Evolutionary conservation across 2,113 vertebrate genomes (phyloP).

Genomic region (Nyctibius bracteatus): DNA sequence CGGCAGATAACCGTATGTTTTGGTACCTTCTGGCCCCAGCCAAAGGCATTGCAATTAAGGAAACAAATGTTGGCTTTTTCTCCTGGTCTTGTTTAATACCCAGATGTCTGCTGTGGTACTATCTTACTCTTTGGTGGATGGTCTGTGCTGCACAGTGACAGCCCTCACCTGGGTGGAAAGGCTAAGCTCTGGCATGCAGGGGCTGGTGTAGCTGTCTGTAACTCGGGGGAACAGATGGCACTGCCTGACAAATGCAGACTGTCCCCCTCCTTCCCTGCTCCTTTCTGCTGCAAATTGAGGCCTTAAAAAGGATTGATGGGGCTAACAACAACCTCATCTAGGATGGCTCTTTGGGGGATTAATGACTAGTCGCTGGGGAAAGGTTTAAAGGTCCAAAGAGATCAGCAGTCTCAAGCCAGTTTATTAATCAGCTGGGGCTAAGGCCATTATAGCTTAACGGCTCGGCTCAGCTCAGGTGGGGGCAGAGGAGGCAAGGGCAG

Average conservation of each 20-base stretch:
- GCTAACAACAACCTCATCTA: constrained; percentile 28
- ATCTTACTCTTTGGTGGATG: background rate
- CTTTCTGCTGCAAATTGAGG: constrained; percentile 5
- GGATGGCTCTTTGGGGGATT: constrained; percentile 10
- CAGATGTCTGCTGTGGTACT: background rate
- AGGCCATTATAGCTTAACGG: background rate
- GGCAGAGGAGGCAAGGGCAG: background rate
- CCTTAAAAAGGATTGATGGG: constrained; percentile 44
- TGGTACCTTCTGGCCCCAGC: background rate
- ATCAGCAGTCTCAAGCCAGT: constrained; percentile 39
- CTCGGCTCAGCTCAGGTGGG: background rate
- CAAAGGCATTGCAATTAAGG: background rate
- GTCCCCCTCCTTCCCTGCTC: background rate
- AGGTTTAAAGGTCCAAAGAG: constrained; percentile 51
- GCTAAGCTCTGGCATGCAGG: background rate
- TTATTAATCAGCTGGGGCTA: constrained; percentile 42
- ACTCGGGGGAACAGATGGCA: background rate
- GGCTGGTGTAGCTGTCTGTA: background rate
- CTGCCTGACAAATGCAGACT: background rate
- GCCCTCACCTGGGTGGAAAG: background rate
- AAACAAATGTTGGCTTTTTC: background rate
- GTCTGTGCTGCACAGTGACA: background rate
- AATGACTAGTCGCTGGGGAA: background rate
- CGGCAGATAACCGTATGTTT: accelerated
- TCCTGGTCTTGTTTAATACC: background rate